Evolutionary conservation across 2,888 invertebrate genomes (phyloP).

Genomic region (Antitype chi): DNA sequence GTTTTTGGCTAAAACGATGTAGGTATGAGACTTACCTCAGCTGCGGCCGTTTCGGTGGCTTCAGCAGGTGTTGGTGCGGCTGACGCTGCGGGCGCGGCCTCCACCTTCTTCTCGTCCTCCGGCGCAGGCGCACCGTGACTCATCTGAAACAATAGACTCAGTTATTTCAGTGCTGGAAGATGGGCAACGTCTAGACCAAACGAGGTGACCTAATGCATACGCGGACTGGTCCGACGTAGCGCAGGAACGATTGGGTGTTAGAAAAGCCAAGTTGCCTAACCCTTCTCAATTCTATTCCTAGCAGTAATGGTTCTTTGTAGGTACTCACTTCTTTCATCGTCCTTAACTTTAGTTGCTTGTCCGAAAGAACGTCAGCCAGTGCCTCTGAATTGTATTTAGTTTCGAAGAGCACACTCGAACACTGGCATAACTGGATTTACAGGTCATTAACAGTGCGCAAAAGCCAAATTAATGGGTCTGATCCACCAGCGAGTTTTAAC

Average conservation of each 20-base stretch:
- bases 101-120: conserved; percentile 77
- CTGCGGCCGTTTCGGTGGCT: conserved; percentile 45
- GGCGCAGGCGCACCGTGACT: conserved; percentile 75
- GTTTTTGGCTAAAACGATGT: not conserved
- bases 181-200: not conserved
- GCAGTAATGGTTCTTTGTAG: not conserved
- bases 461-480: not conserved
- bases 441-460: not conserved
- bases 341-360: conserved; percentile 2
- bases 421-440: conserved; percentile 1
- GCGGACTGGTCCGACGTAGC: not conserved
- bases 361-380: conserved; percentile 18
- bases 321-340: conserved; percentile 11
- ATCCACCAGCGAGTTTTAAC: not conserved
- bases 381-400: conserved; percentile 25
- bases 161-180: not conserved
- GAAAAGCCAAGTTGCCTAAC: not conserved
- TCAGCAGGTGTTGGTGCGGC: conserved; percentile 27
- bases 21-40: conserved; percentile 35
- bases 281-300: not conserved
- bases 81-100: conserved; percentile 38
- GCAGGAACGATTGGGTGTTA: not conserved
- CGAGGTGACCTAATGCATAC: not conserved
- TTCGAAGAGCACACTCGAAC: conserved; percentile 1
- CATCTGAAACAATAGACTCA: conserved; percentile 65